Evolutionary conservation across 2,797 vertebrate species (phyloP), one percentile per base, ranked within the genome.

Genomic region (Ciconia nigra): DNA sequence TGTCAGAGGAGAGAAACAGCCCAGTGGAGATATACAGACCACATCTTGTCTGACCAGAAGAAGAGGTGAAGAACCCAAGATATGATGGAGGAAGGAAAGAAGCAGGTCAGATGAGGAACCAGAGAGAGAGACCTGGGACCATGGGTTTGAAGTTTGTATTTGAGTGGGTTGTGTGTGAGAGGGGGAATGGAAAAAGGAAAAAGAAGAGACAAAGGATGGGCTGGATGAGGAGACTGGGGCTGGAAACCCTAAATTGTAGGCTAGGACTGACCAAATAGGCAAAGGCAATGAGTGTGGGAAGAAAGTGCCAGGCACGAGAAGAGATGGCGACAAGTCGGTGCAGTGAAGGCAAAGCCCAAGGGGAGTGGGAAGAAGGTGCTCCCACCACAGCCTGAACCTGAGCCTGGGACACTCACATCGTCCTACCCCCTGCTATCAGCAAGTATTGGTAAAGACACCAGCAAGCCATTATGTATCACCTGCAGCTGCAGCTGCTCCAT

Each of bases 81-180:
- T 46, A 21, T 6, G 9, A 47, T 52, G 10, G 20, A 6, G 16
- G n/a, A 79, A 81, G 33, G 24, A 85, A 78, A 69, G 29, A 78
- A 13, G 14, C 10, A 72, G 39, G 11, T 58, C 20, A 86, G 54
- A 31, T 9, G 26, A 51, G 72, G 55, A 93, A 33, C 9, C 33
- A 13, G 54, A 51, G 7, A 15, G 61, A 59, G 7, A 8, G 17
- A 69, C 6, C 9, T 74, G 46, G 37, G 25, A 66, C 22, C 28
- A 15, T 0, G 3, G 10, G 4, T 37, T 3, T n/a, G 5, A 67
- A 57, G 3, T 7, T 8, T 74, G 17, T 51, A 6, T 89, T 80
- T 88, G 44, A 59, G 25, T 44, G 57, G 22, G 10, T 17, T 67
- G 20, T 67, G 28, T 8, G 0, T 70, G n/a, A 85, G 3, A 73